phyloP scores from a whole-genome alignment of 2,888 invertebrate genomes.

The Amiota mariae region DNA sequence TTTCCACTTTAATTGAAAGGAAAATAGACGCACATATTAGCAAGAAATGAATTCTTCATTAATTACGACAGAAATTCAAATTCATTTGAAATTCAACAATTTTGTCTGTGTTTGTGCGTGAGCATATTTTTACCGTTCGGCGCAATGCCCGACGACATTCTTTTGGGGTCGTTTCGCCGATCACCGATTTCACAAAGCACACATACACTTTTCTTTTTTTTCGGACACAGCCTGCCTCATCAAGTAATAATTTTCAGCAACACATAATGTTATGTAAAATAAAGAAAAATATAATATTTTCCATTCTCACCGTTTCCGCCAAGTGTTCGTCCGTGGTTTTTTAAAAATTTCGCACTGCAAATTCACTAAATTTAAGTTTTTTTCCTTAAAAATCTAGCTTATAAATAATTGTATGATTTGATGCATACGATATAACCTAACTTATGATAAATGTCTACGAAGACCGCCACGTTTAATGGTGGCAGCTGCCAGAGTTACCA shows the following conservation, averaged over 20 bases:
- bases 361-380: constrained; percentile 73
- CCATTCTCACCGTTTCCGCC: constrained; percentile 72
- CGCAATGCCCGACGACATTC: constrained; percentile 3
- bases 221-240: constrained; percentile 12
- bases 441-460: constrained; percentile 70
- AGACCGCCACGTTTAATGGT: constrained; percentile 63
- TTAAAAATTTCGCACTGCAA: constrained; percentile 73
- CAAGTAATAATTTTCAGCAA: constrained; percentile 41
- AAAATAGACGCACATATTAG: not conserved
- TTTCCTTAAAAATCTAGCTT: constrained; percentile 74
- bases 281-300: constrained; percentile 46
- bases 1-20: constrained; percentile 51
- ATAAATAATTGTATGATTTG: constrained; percentile 74
- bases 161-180: constrained; percentile 6
- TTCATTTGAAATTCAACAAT: constrained; percentile 9
- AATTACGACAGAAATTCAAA: constrained; percentile 4
- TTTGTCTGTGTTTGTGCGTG: constrained; percentile 7
- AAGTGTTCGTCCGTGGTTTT: constrained; percentile 71
- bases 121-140: constrained; percentile 16
- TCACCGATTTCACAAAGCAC: constrained; percentile 10
- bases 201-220: constrained; percentile 13
- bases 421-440: constrained; percentile 74
- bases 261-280: constrained; percentile 62
- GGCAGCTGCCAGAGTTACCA: constrained; percentile 6
- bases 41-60: constrained; percentile 7